Conservation (phyloP, 2,113 vertebrate species). For the Atrichornis clamosus region DNA sequence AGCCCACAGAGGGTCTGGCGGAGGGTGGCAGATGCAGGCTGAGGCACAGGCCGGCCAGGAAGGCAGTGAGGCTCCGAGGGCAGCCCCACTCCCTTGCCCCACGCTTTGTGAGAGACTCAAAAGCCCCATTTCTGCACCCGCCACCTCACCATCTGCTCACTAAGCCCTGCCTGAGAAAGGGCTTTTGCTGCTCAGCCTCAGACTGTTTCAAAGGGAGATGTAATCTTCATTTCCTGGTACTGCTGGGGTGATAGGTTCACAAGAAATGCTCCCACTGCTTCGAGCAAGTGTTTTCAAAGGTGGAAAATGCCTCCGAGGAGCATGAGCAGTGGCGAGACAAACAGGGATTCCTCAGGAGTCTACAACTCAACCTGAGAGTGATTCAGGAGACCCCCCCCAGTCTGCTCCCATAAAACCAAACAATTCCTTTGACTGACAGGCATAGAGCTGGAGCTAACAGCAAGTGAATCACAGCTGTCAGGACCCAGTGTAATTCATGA, state of each 20-base stretch:
- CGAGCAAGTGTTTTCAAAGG: neutral
- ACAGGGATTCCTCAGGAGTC: neutral
- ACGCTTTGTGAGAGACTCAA: neutral
- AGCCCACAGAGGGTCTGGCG: neutral
- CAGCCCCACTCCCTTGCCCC: neutral
- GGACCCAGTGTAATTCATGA: neutral
- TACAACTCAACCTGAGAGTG: neutral
- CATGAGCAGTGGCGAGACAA: neutral
- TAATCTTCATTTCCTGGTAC: conserved; percentile 6
- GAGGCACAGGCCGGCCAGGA: neutral
- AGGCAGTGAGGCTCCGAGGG: neutral
- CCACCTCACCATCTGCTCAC: conserved; percentile 33
- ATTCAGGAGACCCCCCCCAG: neutral
- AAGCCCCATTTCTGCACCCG: neutral
- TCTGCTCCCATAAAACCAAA: neutral
- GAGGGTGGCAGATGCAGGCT: neutral
- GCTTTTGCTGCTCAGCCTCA: neutral
- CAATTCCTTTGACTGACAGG: neutral
- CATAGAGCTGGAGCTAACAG: conserved; percentile 1
- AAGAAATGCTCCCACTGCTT: neutral
- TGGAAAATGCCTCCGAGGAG: neutral
- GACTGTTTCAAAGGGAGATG: neutral
- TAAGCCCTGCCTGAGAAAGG: conserved; percentile 2
- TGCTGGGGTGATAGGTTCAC: neutral
- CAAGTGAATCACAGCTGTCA: neutral